These are phyloP conservation scores for Eurypyga helias DNA, from an alignment of 2,113 vertebrate genomes.

Conservation along the genomic window DNA sequence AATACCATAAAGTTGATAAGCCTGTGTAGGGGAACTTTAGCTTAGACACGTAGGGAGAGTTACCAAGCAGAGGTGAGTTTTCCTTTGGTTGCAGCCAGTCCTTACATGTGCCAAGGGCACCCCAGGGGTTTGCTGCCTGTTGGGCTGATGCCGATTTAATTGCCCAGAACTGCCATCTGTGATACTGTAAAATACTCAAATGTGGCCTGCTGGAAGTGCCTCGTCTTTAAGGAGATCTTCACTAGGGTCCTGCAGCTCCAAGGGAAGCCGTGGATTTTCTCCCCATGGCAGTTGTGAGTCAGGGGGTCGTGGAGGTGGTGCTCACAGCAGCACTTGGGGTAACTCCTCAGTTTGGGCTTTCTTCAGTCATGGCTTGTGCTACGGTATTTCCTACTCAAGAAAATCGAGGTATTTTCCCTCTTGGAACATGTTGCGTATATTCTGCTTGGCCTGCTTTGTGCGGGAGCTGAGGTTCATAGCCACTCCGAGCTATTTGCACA, in stretches of 20 bases:
- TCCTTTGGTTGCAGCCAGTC: background rate
- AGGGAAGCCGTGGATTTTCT: background rate
- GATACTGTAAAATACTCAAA: background rate
- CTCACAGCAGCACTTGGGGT: background rate
- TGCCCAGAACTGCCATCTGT: background rate
- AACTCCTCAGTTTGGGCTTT: background rate
- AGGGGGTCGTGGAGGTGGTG: background rate
- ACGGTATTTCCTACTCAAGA: background rate
- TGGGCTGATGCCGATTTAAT: background rate
- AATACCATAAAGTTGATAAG: background rate
- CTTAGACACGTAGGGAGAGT: background rate
- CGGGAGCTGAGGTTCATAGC: rapidly evolving
- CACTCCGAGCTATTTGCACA: background rate
- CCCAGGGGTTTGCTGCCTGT: background rate
- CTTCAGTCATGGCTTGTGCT: background rate
- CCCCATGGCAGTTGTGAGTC: rapidly evolving
- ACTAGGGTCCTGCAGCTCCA: background rate
- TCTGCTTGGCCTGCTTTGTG: background rate
- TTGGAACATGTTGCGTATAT: rapidly evolving
- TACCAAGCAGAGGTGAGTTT: background rate
- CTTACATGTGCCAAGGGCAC: background rate
- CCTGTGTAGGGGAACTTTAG: background rate
- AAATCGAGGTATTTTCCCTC: background rate
- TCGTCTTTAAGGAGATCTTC: background rate
- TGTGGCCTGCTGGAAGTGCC: background rate